Percentiles rank a stretch among this genome's conserved stretches.
Conservation (phyloP, 2,113 vertebrate species). For the Cynoglossus semilaevis region DNA sequence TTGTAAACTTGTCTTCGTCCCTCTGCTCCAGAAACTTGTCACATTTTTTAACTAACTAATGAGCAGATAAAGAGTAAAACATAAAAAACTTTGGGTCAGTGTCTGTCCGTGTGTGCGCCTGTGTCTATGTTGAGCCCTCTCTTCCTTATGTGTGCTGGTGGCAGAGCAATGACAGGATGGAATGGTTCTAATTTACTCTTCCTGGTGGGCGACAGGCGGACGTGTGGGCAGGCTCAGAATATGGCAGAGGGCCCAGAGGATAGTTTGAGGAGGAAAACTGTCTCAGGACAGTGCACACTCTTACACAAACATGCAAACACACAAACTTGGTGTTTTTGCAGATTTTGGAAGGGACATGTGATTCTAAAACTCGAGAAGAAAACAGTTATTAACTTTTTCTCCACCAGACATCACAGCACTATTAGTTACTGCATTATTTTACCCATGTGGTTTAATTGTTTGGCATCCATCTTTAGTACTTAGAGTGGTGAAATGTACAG, state of each 20-base stretch:
- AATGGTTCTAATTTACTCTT: constrained; percentile 93
- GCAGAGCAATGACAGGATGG: constrained; percentile 78
- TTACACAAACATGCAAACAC: constrained; percentile 37
- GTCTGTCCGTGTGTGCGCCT: too few relatives aligned
- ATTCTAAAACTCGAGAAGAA: constrained; percentile 49
- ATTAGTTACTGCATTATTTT: constrained; percentile 45
- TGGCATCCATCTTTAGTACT: constrained; percentile 44
- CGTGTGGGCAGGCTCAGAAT: constrained; percentile 86
- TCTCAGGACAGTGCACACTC: constrained; percentile 63
- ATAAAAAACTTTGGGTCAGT: constrained; percentile 25
- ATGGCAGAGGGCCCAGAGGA: constrained; percentile 83
- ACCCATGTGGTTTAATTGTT: constrained; percentile 50
- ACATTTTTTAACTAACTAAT: constrained; percentile 6
- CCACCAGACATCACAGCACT: constrained; percentile 25
- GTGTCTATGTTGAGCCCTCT: constrained; percentile 47
- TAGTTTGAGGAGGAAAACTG: constrained; percentile 67
- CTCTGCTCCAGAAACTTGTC: constrained; percentile 15
- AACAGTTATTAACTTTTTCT: constrained; percentile 45
- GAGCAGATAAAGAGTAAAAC: constrained; percentile 32
- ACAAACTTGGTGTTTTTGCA: constrained; percentile 35
- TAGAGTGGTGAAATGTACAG: constrained; percentile 39
- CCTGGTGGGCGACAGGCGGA: constrained; percentile 93
- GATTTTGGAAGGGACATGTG: constrained; percentile 25
- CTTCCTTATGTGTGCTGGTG: constrained; percentile 52
- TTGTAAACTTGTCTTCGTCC: constrained; percentile 21